A percentile compares a stretch with the other conserved stretches of the same genome.
Conservation (phyloP, 2,888 invertebrate genomes). For the Stenurella melanura region DNA sequence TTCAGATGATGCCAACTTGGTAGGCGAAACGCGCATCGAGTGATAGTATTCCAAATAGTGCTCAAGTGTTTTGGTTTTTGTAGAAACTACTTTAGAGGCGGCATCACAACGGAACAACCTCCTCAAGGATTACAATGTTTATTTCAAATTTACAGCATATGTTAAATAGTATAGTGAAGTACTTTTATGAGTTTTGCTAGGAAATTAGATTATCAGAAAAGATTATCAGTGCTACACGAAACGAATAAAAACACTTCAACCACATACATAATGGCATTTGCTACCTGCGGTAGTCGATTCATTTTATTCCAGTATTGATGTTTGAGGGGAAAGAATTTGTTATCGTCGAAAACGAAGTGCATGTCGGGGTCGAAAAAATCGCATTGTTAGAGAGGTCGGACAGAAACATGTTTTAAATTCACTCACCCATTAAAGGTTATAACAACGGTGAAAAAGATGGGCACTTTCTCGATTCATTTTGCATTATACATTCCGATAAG, state of each 20-base stretch:
- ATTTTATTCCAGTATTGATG: slow-evolving; percentile 18
- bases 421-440: slow-evolving; percentile 27
- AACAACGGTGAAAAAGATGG: slow-evolving; percentile 18
- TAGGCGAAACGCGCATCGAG: too few relatives aligned
- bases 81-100: too few relatives aligned
- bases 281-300: slow-evolving; percentile 32
- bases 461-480: slow-evolving; percentile 21
- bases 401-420: slow-evolving; percentile 31
- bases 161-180: too few relatives aligned
- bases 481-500: slow-evolving; percentile 19
- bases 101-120: too few relatives aligned
- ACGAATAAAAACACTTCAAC: slow-evolving; percentile 26
- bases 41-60: too few relatives aligned
- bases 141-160: too few relatives aligned
- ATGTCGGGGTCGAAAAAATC: slow-evolving; percentile 25
- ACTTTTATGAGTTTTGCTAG: background rate
- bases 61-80: too few relatives aligned
- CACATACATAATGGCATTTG: slow-evolving; percentile 35
- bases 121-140: too few relatives aligned
- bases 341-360: slow-evolving; percentile 33
- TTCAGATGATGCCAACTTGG: too few relatives aligned
- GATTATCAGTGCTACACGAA: background rate
- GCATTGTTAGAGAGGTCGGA: slow-evolving; percentile 28
- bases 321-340: slow-evolving; percentile 13
- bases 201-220: background rate